Evolutionary conservation across 2,888 invertebrate species (phyloP).

Genomic region (Synergus gifuensis): DNA sequence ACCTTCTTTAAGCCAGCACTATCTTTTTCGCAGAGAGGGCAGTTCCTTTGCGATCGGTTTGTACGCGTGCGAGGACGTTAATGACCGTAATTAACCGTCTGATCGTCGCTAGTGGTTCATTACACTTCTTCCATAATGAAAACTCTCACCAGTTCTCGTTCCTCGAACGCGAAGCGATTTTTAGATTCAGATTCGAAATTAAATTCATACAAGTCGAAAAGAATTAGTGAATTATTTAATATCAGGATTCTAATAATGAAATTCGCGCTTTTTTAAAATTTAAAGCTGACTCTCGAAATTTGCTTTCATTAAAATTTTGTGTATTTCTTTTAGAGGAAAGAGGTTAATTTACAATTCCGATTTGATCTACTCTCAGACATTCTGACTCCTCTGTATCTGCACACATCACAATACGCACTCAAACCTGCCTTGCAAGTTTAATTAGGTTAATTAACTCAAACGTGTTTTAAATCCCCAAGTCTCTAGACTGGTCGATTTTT

Average conservation of each 20-base stretch:
- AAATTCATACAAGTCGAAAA: background rate
- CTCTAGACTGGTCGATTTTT: background rate
- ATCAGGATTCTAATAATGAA: too few relatives aligned
- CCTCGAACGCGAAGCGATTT: too few relatives aligned
- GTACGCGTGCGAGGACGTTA: constrained; percentile 51
- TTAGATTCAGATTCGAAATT: background rate
- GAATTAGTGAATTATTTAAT: background rate
- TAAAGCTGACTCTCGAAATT: too few relatives aligned
- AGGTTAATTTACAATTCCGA: too few relatives aligned
- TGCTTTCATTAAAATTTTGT: too few relatives aligned
- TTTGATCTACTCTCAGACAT: too few relatives aligned
- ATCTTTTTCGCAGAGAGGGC: constrained; percentile 43
- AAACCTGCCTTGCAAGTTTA: constrained; percentile 65
- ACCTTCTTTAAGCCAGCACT: constrained; percentile 30
- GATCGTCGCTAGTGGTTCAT: constrained; percentile 48
- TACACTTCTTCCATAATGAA: constrained; percentile 35
- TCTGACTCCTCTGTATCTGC: background rate
- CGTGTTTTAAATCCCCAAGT: constrained; percentile 42
- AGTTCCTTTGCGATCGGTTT: constrained; percentile 47
- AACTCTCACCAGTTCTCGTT: background rate
- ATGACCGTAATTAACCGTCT: constrained; percentile 64
- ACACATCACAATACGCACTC: constrained; percentile 6
- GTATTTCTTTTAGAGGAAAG: too few relatives aligned
- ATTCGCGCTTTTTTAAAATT: too few relatives aligned
- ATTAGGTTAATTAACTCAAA: constrained; percentile 74